These are phyloP conservation scores for Hemibagrus guttatus DNA, from an alignment of 2,797 vertebrate genomes.

Conservation along the genomic window DNA sequence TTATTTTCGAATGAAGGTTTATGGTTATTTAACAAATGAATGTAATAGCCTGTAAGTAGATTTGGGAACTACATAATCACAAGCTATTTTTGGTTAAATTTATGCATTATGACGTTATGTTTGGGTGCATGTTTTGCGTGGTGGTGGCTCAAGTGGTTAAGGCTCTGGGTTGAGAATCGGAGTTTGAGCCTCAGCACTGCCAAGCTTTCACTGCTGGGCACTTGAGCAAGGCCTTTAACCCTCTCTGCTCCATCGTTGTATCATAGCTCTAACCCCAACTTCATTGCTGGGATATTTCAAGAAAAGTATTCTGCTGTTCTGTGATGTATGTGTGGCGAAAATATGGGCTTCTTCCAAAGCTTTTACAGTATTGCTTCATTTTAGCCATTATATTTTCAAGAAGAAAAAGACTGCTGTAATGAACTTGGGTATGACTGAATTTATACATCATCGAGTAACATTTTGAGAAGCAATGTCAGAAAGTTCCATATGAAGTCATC, in stretches of 20 bases:
- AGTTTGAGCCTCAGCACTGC: too few relatives aligned
- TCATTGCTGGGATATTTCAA: too few relatives aligned
- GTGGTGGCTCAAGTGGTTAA: too few relatives aligned
- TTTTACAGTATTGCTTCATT: not conserved
- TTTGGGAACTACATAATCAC: not conserved
- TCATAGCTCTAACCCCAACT: too few relatives aligned
- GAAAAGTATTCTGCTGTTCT: too few relatives aligned
- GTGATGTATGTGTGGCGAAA: too few relatives aligned
- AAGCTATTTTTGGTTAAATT: not conserved
- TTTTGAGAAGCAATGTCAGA: constrained; percentile 21
- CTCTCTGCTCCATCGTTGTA: too few relatives aligned
- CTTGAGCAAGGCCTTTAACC: too few relatives aligned
- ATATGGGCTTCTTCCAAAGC: not conserved
- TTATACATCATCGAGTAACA: constrained; percentile 36
- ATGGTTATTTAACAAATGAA: not conserved
- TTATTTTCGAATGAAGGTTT: not conserved
- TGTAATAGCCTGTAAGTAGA: not conserved
- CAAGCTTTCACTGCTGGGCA: too few relatives aligned
- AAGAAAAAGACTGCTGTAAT: constrained; percentile 9
- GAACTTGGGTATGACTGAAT: constrained; percentile 2
- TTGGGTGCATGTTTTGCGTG: too few relatives aligned
- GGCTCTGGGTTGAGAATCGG: too few relatives aligned
- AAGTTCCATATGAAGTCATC: constrained; percentile 36
- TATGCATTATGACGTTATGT: not conserved
- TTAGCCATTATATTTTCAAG: not conserved